Percentiles rank a stretch among this genome's conserved stretches.
Evolutionary conservation across 2,113 vertebrate genomes (phyloP).

Genomic region (Syrmaticus mikado): DNA sequence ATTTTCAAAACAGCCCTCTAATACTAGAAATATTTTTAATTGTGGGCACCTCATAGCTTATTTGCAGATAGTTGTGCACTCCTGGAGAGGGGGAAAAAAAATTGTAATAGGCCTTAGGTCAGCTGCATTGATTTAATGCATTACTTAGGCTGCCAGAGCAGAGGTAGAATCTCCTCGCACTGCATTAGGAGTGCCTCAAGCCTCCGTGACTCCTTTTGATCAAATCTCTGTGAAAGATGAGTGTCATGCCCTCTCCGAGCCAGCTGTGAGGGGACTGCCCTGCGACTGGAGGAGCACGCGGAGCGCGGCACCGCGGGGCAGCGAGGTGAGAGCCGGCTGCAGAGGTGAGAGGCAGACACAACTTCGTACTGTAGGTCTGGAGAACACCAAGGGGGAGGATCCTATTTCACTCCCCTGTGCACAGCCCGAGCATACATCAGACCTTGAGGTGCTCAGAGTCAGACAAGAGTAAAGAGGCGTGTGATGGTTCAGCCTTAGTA

Average conservation of each 20-base stretch:
- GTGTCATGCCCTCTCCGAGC: constrained; percentile 91
- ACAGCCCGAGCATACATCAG: constrained; percentile 84
- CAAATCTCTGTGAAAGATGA: constrained; percentile 95
- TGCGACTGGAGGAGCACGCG: constrained; percentile 80
- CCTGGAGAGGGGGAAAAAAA: background rate
- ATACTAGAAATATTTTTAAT: constrained; percentile 56
- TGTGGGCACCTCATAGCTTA: constrained; percentile 55
- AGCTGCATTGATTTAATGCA: constrained; percentile 89
- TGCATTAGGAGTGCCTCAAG: constrained; percentile 87
- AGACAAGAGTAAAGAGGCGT: constrained; percentile 81
- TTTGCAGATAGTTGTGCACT: constrained; percentile 68
- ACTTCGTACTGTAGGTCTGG: constrained; percentile 77
- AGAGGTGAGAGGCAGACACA: constrained; percentile 85
- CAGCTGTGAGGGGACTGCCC: constrained; percentile 92
- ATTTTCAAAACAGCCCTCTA: constrained; percentile 39
- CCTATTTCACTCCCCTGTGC: constrained; percentile 89
- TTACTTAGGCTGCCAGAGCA: constrained; percentile 81
- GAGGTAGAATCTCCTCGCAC: constrained; percentile 83
- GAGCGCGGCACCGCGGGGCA: constrained; percentile 73
- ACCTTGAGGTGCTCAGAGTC: constrained; percentile 89
- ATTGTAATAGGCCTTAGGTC: constrained; percentile 73
- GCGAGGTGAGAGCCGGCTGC: constrained; percentile 82
- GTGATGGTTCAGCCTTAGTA: constrained; percentile 86
- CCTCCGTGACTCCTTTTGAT: constrained; percentile 93
- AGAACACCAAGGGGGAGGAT: constrained; percentile 85